These are phyloP conservation scores for Brachystomella parvula DNA, from an alignment of 1,140 invertebrate genomes.

Conservation along the genomic window DNA sequence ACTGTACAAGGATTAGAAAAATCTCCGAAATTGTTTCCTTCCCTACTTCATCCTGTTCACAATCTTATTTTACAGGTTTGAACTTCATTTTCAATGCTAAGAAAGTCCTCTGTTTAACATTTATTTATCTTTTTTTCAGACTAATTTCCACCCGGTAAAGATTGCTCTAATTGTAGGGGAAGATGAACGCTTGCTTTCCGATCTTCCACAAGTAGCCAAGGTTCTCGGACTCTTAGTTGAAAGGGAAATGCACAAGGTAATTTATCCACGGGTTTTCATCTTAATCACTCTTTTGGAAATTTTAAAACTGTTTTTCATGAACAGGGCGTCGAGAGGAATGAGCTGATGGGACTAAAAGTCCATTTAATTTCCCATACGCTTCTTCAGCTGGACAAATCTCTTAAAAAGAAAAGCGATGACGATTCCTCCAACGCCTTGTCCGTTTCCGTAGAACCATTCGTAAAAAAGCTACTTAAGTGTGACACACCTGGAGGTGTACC, in stretches of 20 bases:
- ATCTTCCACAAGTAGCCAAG: conserved; percentile 66
- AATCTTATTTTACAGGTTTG: conserved; percentile 71
- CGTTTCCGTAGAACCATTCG: conserved; percentile 39
- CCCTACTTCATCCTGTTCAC: conserved; percentile 67
- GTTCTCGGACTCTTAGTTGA: conserved; percentile 77
- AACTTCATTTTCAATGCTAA: conserved; percentile 19
- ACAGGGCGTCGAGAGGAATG: conserved; percentile 70
- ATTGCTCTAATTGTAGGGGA: conserved; percentile 70
- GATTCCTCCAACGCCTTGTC: background rate
- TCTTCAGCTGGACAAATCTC: conserved; percentile 49
- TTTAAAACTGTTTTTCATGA: conserved; percentile 1
- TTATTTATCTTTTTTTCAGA: conserved; percentile 40
- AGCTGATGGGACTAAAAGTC: conserved; percentile 85
- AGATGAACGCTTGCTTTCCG: conserved; percentile 60
- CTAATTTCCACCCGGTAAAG: conserved; percentile 78
- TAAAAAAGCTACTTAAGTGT: conserved; percentile 57
- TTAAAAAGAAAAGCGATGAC: conserved; percentile 16
- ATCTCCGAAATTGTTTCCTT: conserved; percentile 65
- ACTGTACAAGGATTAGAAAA: conserved; percentile 67
- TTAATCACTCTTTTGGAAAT: background rate
- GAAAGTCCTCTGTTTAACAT: background rate
- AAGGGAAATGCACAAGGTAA: conserved; percentile 65
- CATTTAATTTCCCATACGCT: conserved; percentile 75
- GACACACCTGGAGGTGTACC: conserved; percentile 63
- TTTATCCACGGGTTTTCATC: background rate